phyloP scores from a whole-genome alignment of 2,113 vertebrate species.

The Pteruthius melanotis region DNA sequence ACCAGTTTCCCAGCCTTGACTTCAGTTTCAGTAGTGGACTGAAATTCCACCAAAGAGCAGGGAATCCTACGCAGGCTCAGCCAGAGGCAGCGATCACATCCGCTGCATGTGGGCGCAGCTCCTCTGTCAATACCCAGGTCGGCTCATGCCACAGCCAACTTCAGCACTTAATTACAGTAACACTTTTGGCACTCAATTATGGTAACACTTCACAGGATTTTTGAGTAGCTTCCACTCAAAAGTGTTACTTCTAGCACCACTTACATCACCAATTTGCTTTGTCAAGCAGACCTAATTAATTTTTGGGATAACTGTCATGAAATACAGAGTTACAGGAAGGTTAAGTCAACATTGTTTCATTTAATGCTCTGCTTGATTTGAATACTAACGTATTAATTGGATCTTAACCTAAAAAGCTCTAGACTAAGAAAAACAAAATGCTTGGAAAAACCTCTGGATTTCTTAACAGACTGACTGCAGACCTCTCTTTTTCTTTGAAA shows the following conservation, averaged over 20 bases:
- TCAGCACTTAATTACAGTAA: background rate
- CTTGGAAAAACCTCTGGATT: background rate
- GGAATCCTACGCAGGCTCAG: background rate
- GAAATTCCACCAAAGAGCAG: background rate
- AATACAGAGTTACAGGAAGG: background rate
- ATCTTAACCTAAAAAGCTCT: conserved; percentile 23
- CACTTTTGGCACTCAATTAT: background rate
- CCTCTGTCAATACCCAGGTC: background rate
- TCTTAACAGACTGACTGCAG: background rate
- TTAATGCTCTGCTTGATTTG: background rate
- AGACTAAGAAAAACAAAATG: conserved; percentile 30
- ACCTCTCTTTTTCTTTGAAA: conserved; percentile 47
- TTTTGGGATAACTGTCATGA: conserved; percentile 5
- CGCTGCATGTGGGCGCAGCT: background rate
- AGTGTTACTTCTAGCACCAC: conserved; percentile 26
- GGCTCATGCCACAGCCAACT: background rate
- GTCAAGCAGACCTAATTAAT: background rate
- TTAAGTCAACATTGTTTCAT: conserved; percentile 14
- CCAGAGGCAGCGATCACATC: background rate
- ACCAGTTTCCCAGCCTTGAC: background rate
- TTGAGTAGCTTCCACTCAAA: conserved; percentile 25
- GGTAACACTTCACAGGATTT: background rate
- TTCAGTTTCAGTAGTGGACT: background rate
- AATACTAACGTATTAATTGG: conserved; percentile 12
- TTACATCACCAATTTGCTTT: background rate